A percentile compares a stretch with the other conserved stretches of the same genome.
phyloP scores from a whole-genome alignment of 2,888 invertebrate genomes.

The Spicauda simplicius region DNA sequence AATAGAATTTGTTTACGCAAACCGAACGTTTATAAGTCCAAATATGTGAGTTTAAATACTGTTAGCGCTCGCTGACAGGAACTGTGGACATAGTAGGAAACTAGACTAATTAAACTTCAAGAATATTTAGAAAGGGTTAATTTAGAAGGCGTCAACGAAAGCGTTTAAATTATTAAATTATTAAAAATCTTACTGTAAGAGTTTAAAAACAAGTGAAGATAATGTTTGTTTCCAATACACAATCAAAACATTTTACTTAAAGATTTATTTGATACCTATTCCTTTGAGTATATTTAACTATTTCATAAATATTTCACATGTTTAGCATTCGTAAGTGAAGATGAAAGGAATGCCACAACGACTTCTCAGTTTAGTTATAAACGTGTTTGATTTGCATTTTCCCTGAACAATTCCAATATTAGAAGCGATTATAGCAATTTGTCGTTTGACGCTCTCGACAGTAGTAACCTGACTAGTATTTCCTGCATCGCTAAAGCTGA shows the following conservation, averaged over 20 bases:
- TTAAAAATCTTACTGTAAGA: too few relatives aligned
- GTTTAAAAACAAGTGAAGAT: too few relatives aligned
- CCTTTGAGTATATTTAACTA: not conserved
- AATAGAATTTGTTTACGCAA: conserved; percentile 21
- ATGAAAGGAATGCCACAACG: not conserved
- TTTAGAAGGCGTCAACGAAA: not conserved
- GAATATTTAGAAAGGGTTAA: not conserved
- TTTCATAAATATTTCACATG: not conserved
- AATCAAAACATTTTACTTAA: too few relatives aligned
- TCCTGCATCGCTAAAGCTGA: too few relatives aligned
- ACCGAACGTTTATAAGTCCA: conserved; percentile 2
- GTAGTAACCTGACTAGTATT: too few relatives aligned
- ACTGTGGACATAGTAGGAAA: not conserved
- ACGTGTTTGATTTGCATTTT: conserved; percentile 3
- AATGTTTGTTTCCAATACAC: too few relatives aligned
- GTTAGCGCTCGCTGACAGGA: not conserved
- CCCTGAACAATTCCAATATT: not conserved
- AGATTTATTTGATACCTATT: not conserved
- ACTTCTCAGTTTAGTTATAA: not conserved
- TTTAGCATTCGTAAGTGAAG: not conserved
- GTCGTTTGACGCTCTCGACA: too few relatives aligned
- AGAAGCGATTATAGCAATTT: too few relatives aligned
- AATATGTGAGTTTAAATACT: conserved; percentile 5
- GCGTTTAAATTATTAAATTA: too few relatives aligned
- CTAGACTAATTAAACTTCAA: not conserved